Conservation (phyloP, 2,797 vertebrate species). For the Paratrypauchen microcephalus region DNA sequence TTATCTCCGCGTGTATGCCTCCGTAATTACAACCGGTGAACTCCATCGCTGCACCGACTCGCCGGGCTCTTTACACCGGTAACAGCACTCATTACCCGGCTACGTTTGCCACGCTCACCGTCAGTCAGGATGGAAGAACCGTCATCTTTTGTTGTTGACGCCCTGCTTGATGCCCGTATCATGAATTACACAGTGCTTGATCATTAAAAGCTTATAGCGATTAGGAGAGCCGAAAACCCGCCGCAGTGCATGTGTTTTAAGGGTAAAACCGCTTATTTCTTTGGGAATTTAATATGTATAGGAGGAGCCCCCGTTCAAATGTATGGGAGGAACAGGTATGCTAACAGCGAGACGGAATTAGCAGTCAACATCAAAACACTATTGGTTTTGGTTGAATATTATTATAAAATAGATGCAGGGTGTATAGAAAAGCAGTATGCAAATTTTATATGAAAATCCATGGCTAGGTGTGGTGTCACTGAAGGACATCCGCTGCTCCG, state of each 20-base stretch:
- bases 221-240: background rate
- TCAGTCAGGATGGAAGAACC: slow-evolving; percentile 47
- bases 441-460: background rate
- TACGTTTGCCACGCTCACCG: slow-evolving; percentile 12
- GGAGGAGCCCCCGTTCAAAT: slow-evolving; percentile 22
- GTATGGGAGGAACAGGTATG: slow-evolving; percentile 35
- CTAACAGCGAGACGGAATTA: background rate
- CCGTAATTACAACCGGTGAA: background rate
- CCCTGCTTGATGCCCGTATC: slow-evolving; percentile 17
- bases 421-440: background rate
- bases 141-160: slow-evolving; percentile 65
- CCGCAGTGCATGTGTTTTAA: background rate
- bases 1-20: background rate
- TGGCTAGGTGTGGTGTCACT: background rate
- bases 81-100: slow-evolving; percentile 15
- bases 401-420: background rate
- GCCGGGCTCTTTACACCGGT: slow-evolving; percentile 22
- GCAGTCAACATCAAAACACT: background rate
- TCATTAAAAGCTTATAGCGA: background rate
- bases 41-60: slow-evolving; percentile 19
- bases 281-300: slow-evolving; percentile 18
- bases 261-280: background rate
- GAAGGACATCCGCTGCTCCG: background rate
- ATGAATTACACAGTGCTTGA: background rate
- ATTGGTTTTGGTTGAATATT: background rate